Conservation (phyloP, 2,888 invertebrate species). For the Rotaria sp. region DNA sequence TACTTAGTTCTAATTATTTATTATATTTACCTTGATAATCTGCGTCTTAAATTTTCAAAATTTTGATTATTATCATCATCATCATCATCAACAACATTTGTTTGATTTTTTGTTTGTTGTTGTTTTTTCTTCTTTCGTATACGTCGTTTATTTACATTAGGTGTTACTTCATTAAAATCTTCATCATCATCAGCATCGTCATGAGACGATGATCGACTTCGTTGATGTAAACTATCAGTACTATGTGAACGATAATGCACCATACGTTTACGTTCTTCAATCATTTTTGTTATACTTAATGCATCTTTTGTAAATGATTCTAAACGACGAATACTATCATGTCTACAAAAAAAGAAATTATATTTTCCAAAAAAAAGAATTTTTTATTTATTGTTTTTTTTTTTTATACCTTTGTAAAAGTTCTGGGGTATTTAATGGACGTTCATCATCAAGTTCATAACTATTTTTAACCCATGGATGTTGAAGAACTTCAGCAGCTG, state of each 20-base stretch:
- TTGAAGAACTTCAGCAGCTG: conserved; percentile 73
- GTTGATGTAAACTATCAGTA: not conserved
- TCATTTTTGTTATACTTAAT: conserved; percentile 26
- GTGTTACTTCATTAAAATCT: not conserved
- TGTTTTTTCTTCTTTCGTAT: conserved; percentile 7
- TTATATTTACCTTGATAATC: not conserved
- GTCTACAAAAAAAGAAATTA: not conserved
- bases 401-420: not conserved
- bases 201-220: conserved; percentile 1
- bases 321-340: conserved; percentile 28
- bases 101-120: not conserved
- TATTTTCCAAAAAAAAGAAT: too few species aligned
- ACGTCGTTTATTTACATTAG: not conserved
- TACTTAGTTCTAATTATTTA: too few species aligned
- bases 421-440: not conserved
- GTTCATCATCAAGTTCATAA: not conserved
- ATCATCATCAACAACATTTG: not conserved
- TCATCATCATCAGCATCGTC: not conserved
- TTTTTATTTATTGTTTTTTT: too few species aligned
- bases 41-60: not conserved
- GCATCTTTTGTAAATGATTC: conserved; percentile 28
- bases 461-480: conserved; percentile 64
- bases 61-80: not conserved
- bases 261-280: conserved; percentile 26
- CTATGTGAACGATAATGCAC: conserved; percentile 3